These are phyloP conservation scores for Gila robusta DNA, from an alignment of 2,797 vertebrate genomes.

Conservation along the genomic window DNA sequence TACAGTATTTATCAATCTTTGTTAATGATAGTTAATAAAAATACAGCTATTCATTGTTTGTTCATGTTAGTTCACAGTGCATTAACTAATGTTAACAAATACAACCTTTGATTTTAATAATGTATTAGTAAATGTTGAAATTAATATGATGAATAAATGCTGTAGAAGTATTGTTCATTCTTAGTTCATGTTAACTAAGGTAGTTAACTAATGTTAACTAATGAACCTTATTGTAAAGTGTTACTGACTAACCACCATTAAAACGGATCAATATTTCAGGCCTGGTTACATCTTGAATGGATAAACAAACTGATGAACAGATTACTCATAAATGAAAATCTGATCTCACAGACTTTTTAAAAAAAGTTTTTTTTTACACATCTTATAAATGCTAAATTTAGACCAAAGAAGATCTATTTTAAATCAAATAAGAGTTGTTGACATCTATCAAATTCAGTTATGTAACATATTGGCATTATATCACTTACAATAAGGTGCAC, in stretches of 20 bases:
- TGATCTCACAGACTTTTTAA: background rate
- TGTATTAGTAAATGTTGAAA: no score
- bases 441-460: background rate
- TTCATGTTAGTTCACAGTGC: no score
- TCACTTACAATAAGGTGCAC: constrained; percentile 36
- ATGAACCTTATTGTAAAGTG: no score
- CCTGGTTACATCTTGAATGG: background rate
- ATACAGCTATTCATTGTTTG: no score
- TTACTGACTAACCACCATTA: background rate
- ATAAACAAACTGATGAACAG: background rate
- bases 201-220: no score
- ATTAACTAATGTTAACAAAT: no score
- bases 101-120: no score
- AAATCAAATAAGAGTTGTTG: constrained; percentile 10
- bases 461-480: constrained; percentile 27
- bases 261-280: background rate
- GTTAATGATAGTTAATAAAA: no score
- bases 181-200: no score
- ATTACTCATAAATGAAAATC: background rate
- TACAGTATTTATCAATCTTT: no score
- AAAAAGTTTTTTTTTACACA: background rate
- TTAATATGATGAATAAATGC: no score
- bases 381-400: background rate
- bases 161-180: no score
- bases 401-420: background rate